Evolutionary conservation across 2,113 vertebrate species (phyloP).

Genomic region (Sphyrna mokarran): DNA sequence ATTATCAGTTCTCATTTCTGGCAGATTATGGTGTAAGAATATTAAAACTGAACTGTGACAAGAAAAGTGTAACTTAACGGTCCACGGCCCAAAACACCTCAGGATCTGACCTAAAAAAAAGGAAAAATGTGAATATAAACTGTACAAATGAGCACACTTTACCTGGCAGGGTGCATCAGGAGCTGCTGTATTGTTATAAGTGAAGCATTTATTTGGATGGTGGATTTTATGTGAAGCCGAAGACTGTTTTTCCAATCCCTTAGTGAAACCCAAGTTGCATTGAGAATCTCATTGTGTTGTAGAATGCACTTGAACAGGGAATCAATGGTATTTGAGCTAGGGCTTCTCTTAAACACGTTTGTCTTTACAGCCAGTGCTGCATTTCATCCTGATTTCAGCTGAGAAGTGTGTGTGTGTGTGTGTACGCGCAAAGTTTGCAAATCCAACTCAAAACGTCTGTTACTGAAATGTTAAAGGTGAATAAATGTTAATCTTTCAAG

Average conservation of each 20-base stretch:
- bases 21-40: neutral
- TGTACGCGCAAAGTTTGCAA: neutral
- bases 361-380: neutral
- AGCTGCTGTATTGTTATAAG: neutral
- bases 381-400: slow-evolving; percentile 3
- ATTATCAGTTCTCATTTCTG: neutral
- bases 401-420: neutral
- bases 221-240: neutral
- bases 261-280: neutral
- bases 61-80: neutral
- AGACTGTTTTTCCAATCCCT: neutral
- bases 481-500: neutral
- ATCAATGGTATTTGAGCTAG: slow-evolving; percentile 1
- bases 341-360: neutral
- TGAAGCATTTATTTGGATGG: neutral
- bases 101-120: neutral
- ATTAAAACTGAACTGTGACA: neutral
- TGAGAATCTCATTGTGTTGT: neutral
- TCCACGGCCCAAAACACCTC: neutral
- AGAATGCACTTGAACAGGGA: neutral
- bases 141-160: neutral
- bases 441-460: neutral
- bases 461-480: neutral
- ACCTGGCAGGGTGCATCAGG: neutral
- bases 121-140: neutral